Evolutionary conservation across 64 coral and sea anemone species (phyloP).

Genomic region (Porites lutea): DNA sequence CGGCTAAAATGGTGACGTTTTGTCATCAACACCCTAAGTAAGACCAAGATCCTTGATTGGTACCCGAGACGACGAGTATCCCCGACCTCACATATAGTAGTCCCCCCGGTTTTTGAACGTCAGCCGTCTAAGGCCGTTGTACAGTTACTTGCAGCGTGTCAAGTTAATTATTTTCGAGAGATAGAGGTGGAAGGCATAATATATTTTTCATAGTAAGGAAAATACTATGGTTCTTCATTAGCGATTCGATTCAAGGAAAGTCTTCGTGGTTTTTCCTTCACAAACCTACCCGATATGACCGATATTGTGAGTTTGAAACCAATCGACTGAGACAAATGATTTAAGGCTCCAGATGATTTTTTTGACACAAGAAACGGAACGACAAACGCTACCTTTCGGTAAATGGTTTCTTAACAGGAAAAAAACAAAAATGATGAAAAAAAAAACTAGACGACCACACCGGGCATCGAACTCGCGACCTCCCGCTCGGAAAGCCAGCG

Average conservation of each 20-base stretch:
- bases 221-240: slow-evolving; percentile 9
- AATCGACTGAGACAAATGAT: slow-evolving; percentile 3
- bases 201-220: not conserved
- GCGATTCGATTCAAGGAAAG: not conserved
- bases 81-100: slow-evolving; percentile 13
- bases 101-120: not conserved
- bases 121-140: slow-evolving; percentile 14
- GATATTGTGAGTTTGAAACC: not conserved
- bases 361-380: too few relatives aligned
- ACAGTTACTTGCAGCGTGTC: not conserved
- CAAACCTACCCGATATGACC: slow-evolving; percentile 2
- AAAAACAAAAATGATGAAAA: too few relatives aligned
- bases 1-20: not conserved
- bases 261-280: slow-evolving; percentile 3
- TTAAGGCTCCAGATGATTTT: too few relatives aligned
- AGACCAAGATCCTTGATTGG: too few relatives aligned
- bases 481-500: too few relatives aligned
- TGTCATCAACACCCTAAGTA: too few relatives aligned
- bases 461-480: too few relatives aligned
- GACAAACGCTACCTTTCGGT: too few relatives aligned
- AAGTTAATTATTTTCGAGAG: slow-evolving; percentile 3
- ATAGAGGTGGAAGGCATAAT: not conserved
- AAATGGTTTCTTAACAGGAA: too few relatives aligned
- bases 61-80: slow-evolving; percentile 13
- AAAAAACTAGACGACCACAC: too few relatives aligned